A percentile compares a stretch with the other conserved stretches of the same genome.
Evolutionary conservation across 2,113 vertebrate species (phyloP).

Genomic region (Paradisaea rubra): DNA sequence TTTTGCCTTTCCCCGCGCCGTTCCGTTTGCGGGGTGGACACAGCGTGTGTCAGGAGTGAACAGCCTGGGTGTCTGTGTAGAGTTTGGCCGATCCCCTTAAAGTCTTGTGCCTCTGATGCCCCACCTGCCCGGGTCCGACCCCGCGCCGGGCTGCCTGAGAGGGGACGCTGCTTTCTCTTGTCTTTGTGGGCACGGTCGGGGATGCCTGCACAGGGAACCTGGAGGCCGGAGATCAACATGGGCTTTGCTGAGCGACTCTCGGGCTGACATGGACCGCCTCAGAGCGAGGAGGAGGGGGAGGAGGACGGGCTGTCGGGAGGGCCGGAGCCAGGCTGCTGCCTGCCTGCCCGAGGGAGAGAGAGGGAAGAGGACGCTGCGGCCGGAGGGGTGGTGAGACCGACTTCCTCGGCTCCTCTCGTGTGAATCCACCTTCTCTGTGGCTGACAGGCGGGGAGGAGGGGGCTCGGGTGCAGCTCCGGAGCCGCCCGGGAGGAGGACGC

Average conservation of each 20-base stretch:
- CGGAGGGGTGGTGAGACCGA: neutral
- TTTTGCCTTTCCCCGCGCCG: neutral
- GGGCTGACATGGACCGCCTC: neutral
- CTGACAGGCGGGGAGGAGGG: neutral
- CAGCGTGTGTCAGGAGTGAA: fast-evolving
- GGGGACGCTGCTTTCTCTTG: neutral
- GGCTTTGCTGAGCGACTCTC: neutral
- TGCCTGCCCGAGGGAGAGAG: neutral
- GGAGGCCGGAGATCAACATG: neutral
- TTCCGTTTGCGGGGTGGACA: neutral
- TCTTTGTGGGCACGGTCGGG: neutral
- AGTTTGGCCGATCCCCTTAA: neutral
- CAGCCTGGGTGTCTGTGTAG: neutral
- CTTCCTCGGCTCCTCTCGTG: neutral
- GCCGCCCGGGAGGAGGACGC: neutral
- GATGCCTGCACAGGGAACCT: neutral
- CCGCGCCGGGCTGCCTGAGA: fast-evolving
- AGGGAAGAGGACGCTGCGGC: neutral
- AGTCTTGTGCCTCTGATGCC: neutral
- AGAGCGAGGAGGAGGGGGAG: neutral
- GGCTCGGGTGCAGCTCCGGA: neutral
- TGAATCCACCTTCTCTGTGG: neutral
- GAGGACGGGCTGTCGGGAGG: neutral
- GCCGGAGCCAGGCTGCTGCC: neutral
- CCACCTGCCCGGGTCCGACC: neutral